Conservation (phyloP, 2,888 invertebrate genomes). For the Drosophila helvetica region DNA sequence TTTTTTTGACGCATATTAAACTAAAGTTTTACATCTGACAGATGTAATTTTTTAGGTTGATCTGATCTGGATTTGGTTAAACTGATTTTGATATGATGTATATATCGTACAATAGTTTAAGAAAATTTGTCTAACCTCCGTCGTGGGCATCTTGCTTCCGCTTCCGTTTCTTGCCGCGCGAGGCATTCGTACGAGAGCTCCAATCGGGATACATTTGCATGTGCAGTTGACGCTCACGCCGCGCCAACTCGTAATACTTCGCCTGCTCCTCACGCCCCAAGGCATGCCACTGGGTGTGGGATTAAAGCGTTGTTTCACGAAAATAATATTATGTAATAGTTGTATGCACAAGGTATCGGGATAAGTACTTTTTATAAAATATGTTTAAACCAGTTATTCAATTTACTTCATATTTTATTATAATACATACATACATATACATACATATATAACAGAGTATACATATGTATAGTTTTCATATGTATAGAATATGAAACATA, state of each 20-base stretch:
- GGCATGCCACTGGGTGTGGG: constrained; percentile 95
- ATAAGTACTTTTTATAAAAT: constrained; percentile 8
- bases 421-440: neutral
- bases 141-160: constrained; percentile 98
- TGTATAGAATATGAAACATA: neutral
- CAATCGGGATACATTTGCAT: constrained; percentile 99
- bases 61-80: constrained; percentile 21
- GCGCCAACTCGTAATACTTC: constrained; percentile 99
- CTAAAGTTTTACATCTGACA: constrained; percentile 7
- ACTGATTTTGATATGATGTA: constrained; percentile 19
- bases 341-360: constrained; percentile 27
- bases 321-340: constrained; percentile 37
- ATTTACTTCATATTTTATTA: constrained; percentile 9
- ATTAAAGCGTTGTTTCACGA: constrained; percentile 38
- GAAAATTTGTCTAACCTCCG: constrained; percentile 89
- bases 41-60: constrained; percentile 7
- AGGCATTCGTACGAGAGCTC: constrained; percentile 99
- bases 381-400: constrained; percentile 40
- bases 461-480: neutral
- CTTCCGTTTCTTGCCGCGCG: constrained; percentile 99
- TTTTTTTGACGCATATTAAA: neutral
- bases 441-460: neutral
- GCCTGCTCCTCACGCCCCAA: constrained; percentile 99
- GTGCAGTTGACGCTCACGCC: constrained; percentile 99
- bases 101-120: constrained; percentile 51